phyloP scores from a whole-genome alignment of 2,113 vertebrate species.

The Clinocottus analis region DNA sequence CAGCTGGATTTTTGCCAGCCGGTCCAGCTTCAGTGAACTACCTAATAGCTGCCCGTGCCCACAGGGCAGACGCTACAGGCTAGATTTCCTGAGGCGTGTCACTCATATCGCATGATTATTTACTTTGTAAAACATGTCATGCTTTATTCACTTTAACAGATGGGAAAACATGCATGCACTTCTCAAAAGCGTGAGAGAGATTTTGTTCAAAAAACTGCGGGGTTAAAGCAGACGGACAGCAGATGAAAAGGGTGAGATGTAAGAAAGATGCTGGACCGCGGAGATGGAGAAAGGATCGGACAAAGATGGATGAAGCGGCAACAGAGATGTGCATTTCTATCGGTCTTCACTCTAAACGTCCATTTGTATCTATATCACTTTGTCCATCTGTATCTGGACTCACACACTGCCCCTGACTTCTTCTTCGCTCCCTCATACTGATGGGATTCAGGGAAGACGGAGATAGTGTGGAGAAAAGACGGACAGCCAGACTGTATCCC shows the following conservation, averaged over 20 bases:
- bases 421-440: slow-evolving; percentile 32
- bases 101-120: slow-evolving; percentile 47
- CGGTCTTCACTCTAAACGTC: slow-evolving; percentile 62
- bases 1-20: slow-evolving; percentile 3
- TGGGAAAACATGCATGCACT: slow-evolving; percentile 21
- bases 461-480: not conserved
- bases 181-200: slow-evolving; percentile 11
- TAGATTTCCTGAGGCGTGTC: slow-evolving; percentile 50
- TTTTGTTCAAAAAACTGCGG: slow-evolving; percentile 22
- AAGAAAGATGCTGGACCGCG: slow-evolving; percentile 42
- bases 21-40: slow-evolving; percentile 27
- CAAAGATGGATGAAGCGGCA: slow-evolving; percentile 68
- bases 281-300: slow-evolving; percentile 52
- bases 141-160: slow-evolving; percentile 35
- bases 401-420: slow-evolving; percentile 46
- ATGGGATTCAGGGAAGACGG: slow-evolving; percentile 42
- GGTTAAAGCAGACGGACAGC: slow-evolving; percentile 38
- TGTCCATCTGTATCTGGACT: slow-evolving; percentile 57
- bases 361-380: slow-evolving; percentile 65
- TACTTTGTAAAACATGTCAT: slow-evolving; percentile 13
- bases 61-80: slow-evolving; percentile 48
- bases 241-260: slow-evolving; percentile 50
- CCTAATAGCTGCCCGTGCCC: slow-evolving; percentile 39
- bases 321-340: slow-evolving; percentile 60
- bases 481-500: slow-evolving; percentile 34